Evolutionary conservation across 2,797 vertebrate genomes (phyloP).

Genomic region (Alosa sapidissima): DNA sequence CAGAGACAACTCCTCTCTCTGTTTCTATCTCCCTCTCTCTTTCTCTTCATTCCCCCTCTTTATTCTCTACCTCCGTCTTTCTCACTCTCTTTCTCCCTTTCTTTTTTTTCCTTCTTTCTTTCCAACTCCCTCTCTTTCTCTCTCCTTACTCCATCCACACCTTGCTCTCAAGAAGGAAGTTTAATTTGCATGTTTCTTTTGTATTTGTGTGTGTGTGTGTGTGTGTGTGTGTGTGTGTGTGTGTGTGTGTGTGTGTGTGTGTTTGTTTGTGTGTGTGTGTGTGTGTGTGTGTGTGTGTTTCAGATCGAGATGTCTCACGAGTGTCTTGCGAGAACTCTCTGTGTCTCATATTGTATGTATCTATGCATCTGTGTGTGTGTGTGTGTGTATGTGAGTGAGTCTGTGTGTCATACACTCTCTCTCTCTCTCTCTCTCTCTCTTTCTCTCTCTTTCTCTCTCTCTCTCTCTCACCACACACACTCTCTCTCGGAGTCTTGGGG

Average conservation of each 20-base stretch:
- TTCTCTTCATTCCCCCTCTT: too few relatives aligned
- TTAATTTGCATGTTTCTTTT: neutral
- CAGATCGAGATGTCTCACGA: too few relatives aligned
- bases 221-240: neutral
- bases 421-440: too few relatives aligned
- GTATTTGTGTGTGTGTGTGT: neutral
- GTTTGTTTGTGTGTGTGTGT: neutral
- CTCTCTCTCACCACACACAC: neutral
- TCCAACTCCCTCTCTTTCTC: neutral
- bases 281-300: neutral
- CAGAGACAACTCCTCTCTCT: neutral
- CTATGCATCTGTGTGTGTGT: neutral
- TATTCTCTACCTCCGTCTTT: neutral
- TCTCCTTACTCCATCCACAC: neutral
- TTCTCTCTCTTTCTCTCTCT: too few relatives aligned
- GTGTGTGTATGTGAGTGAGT: neutral
- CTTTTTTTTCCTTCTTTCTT: neutral
- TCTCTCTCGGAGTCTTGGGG: neutral
- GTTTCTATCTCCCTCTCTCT: too few relatives aligned
- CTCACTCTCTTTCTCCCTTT: neutral
- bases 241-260: neutral
- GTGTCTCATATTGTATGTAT: neutral
- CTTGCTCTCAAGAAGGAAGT: neutral
- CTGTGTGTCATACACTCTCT: neutral
- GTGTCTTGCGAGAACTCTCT: too few relatives aligned